Evolutionary conservation across 2,888 invertebrate species (phyloP).

Genomic region (Blastobasis adustella): DNA sequence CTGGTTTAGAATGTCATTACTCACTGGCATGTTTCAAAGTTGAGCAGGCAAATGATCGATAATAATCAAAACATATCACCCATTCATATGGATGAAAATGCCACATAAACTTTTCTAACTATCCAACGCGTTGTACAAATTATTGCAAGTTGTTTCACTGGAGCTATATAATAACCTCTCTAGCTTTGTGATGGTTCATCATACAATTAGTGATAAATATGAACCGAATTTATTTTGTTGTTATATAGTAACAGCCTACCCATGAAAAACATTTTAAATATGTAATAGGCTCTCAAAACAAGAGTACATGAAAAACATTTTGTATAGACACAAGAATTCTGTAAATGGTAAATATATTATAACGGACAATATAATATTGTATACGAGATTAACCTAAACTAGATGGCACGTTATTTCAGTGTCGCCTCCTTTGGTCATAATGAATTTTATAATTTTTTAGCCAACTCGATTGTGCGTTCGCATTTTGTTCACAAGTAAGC

Average conservation of each 20-base stretch:
- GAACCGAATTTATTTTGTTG: conserved; percentile 31
- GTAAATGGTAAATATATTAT: conserved; percentile 76
- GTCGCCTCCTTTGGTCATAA: conserved; percentile 71
- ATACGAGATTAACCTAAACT: conserved; percentile 76
- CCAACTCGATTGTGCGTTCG: conserved; percentile 69
- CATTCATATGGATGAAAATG: conserved; percentile 50
- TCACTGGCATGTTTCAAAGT: conserved; percentile 1
- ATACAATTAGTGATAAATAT: conserved; percentile 16
- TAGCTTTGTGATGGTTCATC: conserved; percentile 12
- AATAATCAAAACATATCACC: not conserved
- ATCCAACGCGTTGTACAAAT: conserved; percentile 56
- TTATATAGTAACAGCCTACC: conserved; percentile 35
- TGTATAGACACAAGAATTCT: conserved; percentile 76
- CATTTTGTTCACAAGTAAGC: conserved; percentile 36
- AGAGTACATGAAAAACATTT: conserved; percentile 75
- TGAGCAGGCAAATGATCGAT: conserved; percentile 3
- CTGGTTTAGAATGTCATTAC: too few species aligned
- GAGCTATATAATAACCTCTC: conserved; percentile 38
- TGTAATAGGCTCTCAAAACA: conserved; percentile 74
- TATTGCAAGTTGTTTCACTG: conserved; percentile 50
- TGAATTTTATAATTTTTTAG: conserved; percentile 44
- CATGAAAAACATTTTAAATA: conserved; percentile 60
- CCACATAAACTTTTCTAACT: conserved; percentile 50
- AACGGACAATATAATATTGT: conserved; percentile 76
- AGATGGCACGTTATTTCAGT: conserved; percentile 74